Percentiles rank a stretch among this genome's conserved stretches.
phyloP scores from a whole-genome alignment of 2,888 invertebrate species.

The Synergus laeviventris region DNA sequence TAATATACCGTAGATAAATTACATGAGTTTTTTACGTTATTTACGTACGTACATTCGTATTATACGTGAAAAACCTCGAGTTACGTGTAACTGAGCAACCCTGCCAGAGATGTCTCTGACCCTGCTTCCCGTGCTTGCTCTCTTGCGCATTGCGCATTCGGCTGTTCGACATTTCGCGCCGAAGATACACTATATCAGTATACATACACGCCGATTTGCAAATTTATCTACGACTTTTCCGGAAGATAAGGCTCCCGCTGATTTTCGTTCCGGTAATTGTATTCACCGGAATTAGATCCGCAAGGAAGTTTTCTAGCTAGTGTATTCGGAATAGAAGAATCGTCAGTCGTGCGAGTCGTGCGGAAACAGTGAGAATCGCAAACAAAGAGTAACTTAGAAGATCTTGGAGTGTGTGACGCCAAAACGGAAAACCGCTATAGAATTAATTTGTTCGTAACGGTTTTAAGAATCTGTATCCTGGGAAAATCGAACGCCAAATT shows the following conservation, averaged over 20 bases:
- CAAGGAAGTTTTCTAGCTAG: background rate
- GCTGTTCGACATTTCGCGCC: conserved; percentile 26
- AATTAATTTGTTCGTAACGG: conserved; percentile 12
- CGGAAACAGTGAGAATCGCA: background rate
- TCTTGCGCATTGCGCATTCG: background rate
- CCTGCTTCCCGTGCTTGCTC: too few relatives aligned
- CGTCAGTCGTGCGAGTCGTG: background rate
- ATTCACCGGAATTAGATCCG: background rate
- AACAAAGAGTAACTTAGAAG: background rate
- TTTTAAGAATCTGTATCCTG: background rate
- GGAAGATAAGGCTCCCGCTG: background rate
- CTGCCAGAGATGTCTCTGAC: too few relatives aligned
- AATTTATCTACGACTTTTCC: conserved; percentile 19
- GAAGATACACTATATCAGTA: too few relatives aligned
- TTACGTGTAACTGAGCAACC: too few relatives aligned
- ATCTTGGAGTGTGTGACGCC: conserved; percentile 16
- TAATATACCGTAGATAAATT: too few relatives aligned
- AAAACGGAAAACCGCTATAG: background rate
- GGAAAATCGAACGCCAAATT: background rate
- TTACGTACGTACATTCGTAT: too few relatives aligned
- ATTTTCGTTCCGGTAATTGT: conserved; percentile 2
- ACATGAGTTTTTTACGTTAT: too few relatives aligned
- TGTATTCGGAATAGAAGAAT: background rate
- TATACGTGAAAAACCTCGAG: too few relatives aligned
- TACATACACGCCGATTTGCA: conserved; percentile 24